Evolutionary conservation across 2,113 vertebrate genomes (phyloP), one percentile per base, ranked within the genome.

Genomic region (Albula goreensis): DNA sequence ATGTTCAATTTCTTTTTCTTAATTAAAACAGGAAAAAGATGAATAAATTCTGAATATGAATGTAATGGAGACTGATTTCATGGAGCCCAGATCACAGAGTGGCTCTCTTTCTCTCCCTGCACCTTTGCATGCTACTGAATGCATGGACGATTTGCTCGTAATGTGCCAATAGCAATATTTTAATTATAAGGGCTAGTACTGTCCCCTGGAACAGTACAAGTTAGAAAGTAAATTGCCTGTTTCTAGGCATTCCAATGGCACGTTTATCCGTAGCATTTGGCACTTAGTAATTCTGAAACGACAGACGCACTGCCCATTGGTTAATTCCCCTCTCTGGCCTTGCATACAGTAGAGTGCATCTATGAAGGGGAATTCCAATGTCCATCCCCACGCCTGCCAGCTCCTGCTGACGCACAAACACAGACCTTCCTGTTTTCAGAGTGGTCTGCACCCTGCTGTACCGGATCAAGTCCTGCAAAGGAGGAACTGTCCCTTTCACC

Each of bases 341-440:
- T 11, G 5, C 70, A 10, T 31, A 41, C 31, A 41, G 31, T 51
- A 12, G 31, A 52, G 12, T 8, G 11, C 17, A 41, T 57, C 52
- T 48, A 51, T 41, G 25, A 5, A 13, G 13, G 84, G 84, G 77
- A 85, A 52, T 85, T 85, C 74, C 84, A 79, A 31, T 31, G 22
- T 31, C 31, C 51, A 5, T 31, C 41, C 74, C 77, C 31, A 8
- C 82, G 13, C 50, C 66, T 19, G 66, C 50, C 50, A 51, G 60
- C 17, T 22, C 70, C 3, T 74, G 25, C 70, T 25, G 70, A 50
- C 17, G 51, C 77, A 85, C 49, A 57, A 57, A 52, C 51, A 17
- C n/a, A 78, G 82, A 78, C 88, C 91, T 94, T 95, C 93, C 93
- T 94, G 93, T 94, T 95, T 95, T 94, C 90, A 89, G 88, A 91